Evolutionary conservation across 2,113 vertebrate species (phyloP).

Genomic region (Electrona antarctica): DNA sequence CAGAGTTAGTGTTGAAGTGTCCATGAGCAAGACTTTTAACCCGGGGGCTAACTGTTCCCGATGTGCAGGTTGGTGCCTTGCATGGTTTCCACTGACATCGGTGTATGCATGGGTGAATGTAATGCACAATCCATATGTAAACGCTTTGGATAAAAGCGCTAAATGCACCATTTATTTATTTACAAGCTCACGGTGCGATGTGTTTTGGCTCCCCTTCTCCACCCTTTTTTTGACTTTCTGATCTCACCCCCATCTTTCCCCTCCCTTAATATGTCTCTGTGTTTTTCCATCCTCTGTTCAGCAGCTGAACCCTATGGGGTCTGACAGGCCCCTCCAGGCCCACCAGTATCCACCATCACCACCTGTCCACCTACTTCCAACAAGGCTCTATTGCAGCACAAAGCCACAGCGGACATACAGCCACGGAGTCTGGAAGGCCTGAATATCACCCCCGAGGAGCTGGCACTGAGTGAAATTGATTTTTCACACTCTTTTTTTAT

Average conservation of each 20-base stretch:
- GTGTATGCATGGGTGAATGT: too few species aligned
- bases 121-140: too few species aligned
- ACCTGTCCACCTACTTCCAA: conserved; percentile 65
- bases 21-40: too few species aligned
- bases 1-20: too few species aligned
- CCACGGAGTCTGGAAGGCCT: conserved; percentile 60
- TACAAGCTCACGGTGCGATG: not conserved
- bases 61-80: too few species aligned
- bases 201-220: not conserved
- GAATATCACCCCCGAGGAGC: conserved; percentile 31
- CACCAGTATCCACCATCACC: conserved; percentile 39
- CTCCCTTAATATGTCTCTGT: not conserved
- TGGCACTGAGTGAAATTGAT: conserved; percentile 32
- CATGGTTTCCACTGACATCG: too few species aligned
- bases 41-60: too few species aligned
- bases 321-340: conserved; percentile 58
- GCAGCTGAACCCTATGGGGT: conserved; percentile 58
- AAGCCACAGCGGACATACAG: conserved; percentile 54
- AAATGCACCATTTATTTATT: not conserved
- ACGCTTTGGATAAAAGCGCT: too few species aligned
- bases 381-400: conserved; percentile 56
- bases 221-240: conserved; percentile 33
- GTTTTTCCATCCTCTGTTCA: conserved; percentile 39
- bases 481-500: conserved; percentile 38
- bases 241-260: conserved; percentile 27